Conservation (phyloP, 2,888 invertebrate genomes). For the Steinernema hermaphroditum region DNA sequence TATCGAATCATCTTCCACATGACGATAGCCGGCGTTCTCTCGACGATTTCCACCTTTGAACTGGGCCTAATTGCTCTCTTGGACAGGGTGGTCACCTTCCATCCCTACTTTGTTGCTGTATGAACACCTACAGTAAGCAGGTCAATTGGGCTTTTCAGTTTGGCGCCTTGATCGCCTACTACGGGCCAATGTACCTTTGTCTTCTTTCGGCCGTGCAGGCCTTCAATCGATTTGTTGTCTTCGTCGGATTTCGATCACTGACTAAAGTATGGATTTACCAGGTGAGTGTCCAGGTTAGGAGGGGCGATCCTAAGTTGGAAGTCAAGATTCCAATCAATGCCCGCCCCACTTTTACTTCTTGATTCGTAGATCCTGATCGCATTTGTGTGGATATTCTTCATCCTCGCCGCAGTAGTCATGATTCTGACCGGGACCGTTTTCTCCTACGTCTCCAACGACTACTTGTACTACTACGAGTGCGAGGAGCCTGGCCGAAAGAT, state of each 20-base stretch:
- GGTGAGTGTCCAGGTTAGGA: neutral
- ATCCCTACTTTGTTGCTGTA: neutral
- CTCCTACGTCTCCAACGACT: neutral
- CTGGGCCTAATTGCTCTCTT: neutral
- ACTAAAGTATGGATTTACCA: neutral
- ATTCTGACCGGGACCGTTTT: neutral
- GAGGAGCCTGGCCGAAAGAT: neutral
- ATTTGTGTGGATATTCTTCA: neutral
- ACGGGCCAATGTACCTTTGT: neutral
- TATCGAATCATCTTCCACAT: slow-evolving; percentile 3
- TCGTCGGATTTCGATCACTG: neutral
- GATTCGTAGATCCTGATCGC: neutral
- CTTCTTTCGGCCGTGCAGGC: slow-evolving; percentile 1
- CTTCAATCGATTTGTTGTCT: neutral
- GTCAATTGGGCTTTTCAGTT: neutral
- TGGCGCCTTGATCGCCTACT: neutral
- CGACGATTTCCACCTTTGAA: neutral
- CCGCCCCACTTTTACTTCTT: neutral
- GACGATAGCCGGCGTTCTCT: neutral
- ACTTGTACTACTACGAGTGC: slow-evolving; percentile 7
- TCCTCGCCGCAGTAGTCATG: neutral
- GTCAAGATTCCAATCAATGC: neutral
- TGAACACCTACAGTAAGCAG: neutral
- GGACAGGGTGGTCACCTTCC: neutral
- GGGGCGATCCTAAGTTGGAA: neutral